These are phyloP conservation scores for Zonitis immaculata DNA, from an alignment of 2,888 invertebrate genomes.

Conservation along the genomic window DNA sequence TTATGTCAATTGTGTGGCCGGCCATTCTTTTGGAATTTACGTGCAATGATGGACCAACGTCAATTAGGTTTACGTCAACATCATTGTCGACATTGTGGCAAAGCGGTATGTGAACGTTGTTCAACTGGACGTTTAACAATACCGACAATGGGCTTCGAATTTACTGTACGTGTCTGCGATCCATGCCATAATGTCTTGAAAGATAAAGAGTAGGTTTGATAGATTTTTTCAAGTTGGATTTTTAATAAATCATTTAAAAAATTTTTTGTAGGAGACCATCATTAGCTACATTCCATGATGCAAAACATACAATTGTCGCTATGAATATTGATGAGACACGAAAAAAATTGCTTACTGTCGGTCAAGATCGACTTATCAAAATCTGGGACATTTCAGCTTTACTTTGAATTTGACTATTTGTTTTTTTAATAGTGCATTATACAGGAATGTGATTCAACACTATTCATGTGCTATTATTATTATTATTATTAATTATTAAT, in stretches of 20 bases:
- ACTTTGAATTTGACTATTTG: constrained; percentile 34
- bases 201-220: constrained; percentile 73
- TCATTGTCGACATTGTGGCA: constrained; percentile 91
- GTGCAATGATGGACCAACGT: constrained; percentile 97
- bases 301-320: constrained; percentile 83
- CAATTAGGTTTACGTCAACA: constrained; percentile 88
- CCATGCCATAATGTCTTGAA: constrained; percentile 79
- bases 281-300: constrained; percentile 91
- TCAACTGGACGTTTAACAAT: constrained; percentile 83
- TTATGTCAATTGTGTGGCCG: constrained; percentile 89
- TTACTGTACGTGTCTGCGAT: constrained; percentile 93
- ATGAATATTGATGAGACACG: constrained; percentile 88
- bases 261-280: constrained; percentile 69
- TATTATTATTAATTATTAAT: constrained; percentile 5
- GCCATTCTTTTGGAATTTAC: constrained; percentile 99
- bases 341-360: constrained; percentile 85
- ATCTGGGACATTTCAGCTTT: constrained; percentile 78
- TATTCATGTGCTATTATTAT: constrained; percentile 40
- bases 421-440: constrained; percentile 19
- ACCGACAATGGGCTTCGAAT: constrained; percentile 97
- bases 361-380: constrained; percentile 93
- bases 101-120: constrained; percentile 92
- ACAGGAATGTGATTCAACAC: constrained; percentile 44
- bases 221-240: not conserved
- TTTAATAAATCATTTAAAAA: not conserved